These are phyloP conservation scores for Agapornis roseicollis DNA, from an alignment of 2,113 vertebrate genomes.

Conservation along the genomic window DNA sequence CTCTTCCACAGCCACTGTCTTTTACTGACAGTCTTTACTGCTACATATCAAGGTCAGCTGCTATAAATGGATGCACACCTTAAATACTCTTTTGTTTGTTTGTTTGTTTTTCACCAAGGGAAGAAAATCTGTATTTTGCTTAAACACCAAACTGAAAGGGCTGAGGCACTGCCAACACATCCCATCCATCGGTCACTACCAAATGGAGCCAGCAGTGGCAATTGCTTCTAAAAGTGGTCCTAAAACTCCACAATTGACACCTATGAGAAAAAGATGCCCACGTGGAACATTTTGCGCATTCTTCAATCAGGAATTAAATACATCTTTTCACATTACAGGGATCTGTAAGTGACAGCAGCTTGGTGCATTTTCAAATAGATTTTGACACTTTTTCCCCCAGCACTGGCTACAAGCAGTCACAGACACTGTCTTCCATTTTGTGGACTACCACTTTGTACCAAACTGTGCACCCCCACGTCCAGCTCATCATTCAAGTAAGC, in stretches of 20 bases:
- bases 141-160: neutral
- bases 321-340: neutral
- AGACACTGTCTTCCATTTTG: neutral
- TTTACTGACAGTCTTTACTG: fast-evolving
- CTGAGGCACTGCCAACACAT: neutral
- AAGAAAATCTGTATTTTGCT: neutral
- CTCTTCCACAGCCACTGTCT: neutral
- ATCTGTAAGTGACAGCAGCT: neutral
- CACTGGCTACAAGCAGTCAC: neutral
- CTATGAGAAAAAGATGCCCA: neutral
- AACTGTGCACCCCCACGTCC: neutral
- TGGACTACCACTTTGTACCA: neutral
- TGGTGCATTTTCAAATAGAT: neutral
- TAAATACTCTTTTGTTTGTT: neutral
- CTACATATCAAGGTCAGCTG: neutral
- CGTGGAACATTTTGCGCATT: neutral
- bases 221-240: neutral
- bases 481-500: neutral
- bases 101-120: neutral
- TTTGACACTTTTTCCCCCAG: neutral
- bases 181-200: neutral
- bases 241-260: neutral
- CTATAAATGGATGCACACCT: fast-evolving
- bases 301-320: neutral
- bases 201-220: neutral